Conservation (phyloP, 1,140 invertebrate genomes). For the Adelges cooleyi region DNA sequence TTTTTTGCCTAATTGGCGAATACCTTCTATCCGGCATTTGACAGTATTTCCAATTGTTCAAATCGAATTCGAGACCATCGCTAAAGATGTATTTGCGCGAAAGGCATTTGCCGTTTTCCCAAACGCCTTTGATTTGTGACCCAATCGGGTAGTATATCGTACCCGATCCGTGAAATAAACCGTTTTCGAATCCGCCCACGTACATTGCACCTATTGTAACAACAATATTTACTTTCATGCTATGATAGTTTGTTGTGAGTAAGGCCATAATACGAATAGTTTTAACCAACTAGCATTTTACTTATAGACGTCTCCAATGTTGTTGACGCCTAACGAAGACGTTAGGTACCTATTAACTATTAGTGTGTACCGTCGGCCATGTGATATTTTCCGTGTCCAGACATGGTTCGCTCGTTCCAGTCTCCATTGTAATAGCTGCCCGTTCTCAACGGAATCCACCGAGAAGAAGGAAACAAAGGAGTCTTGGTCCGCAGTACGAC, state of each 20-base stretch:
- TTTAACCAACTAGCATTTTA: too few relatives aligned
- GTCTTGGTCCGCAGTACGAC: too few relatives aligned
- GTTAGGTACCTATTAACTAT: neutral
- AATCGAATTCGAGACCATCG: slow-evolving; percentile 22
- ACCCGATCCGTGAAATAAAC: slow-evolving; percentile 19
- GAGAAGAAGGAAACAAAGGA: neutral
- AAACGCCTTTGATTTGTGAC: slow-evolving; percentile 18
- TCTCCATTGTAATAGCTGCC: slow-evolving; percentile 13
- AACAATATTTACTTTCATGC: too few relatives aligned
- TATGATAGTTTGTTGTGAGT: too few relatives aligned
- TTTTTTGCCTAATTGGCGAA: too few relatives aligned
- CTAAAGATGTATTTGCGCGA: slow-evolving; percentile 16
- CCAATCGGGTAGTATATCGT: slow-evolving; percentile 10
- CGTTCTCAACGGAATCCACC: neutral
- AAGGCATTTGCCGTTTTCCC: slow-evolving; percentile 19
- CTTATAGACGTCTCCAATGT: too few relatives aligned
- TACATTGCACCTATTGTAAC: slow-evolving; percentile 8
- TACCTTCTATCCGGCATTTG: slow-evolving; percentile 25
- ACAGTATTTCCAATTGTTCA: slow-evolving; percentile 28
- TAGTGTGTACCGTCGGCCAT: neutral
- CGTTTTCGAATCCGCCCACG: slow-evolving; percentile 15
- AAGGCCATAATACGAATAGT: too few relatives aligned
- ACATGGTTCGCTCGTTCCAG: slow-evolving; percentile 12
- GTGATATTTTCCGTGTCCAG: neutral
- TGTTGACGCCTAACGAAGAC: too few relatives aligned